Evolutionary conservation across 2,797 vertebrate species (phyloP), one percentile per base, ranked within the genome.

Genomic region (Sebastolobus alascanus): DNA sequence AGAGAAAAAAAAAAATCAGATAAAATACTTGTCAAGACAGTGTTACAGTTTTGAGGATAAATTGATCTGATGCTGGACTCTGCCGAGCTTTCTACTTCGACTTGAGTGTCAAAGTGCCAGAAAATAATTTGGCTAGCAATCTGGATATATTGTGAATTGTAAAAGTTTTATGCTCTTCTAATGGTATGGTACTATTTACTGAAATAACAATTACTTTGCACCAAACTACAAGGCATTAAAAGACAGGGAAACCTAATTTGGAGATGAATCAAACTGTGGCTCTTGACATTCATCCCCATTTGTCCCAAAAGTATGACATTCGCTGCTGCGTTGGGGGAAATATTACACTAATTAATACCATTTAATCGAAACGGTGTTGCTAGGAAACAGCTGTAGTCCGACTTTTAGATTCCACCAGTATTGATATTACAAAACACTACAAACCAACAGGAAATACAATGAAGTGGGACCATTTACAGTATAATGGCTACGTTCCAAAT

Each of bases 281-380:
- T 60, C 13, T 27, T 80, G 64, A 80, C 59, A 52, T 75, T 79
- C 31, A 52, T 63, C 13, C 58, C 43, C 22, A 67, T 68, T 84
- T 72, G 33, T 78, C 55, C 33, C 22, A 56, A 68, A 80, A 75
- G 22, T 61, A 31, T 37, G 67, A 43, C 50, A 54, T 68, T 64
- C 66, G 4, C 73, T 65, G 64, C 37, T 82, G 16, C 67, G n/a
- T 14, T 54, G 13, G 38, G 14, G 6, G 20, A 46, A 79, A 70
- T 79, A 72, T 70, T 70, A 75, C 18, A 46, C 55, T 67, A 83
- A 86, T 85, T 82, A 84, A 83, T 73, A 80, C 16, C 8, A 18
- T 82, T 86, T 75, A 40, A 86, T 77, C 33, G 38, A 84, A 85
- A 78, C 31, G 55, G 67, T 72, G 84, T 90, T 93, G 89, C 91